Percentiles rank a stretch among this genome's conserved stretches.
phyloP scores from a whole-genome alignment of 1,140 invertebrate genomes.

The Apis laboriosa region DNA sequence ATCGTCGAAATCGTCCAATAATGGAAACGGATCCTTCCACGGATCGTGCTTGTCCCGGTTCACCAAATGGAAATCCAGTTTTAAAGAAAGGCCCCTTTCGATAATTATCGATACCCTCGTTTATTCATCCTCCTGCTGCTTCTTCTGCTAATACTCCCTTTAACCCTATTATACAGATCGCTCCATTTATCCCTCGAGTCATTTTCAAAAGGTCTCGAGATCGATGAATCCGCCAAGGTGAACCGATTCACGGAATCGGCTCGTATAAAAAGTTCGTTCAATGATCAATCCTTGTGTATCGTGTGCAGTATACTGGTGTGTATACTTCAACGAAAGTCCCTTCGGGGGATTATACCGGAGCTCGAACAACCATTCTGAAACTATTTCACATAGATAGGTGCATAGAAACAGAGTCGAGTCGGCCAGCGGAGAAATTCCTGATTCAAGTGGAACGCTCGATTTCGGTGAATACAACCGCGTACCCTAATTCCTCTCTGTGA shows the following conservation, averaged over 20 bases:
- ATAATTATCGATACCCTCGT: conserved; percentile 9
- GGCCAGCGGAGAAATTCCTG: conserved; percentile 51
- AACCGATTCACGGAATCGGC: background rate
- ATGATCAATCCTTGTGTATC: conserved; percentile 8
- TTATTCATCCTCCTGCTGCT: conserved; percentile 1
- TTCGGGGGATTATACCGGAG: conserved; percentile 3
- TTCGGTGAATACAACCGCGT: conserved; percentile 53
- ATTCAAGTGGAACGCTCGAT: conserved; percentile 60
- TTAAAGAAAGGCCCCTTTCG: conserved; percentile 9
- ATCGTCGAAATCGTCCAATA: background rate
- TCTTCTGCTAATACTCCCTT: too few species aligned
- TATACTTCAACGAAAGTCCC: background rate
- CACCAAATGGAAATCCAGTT: background rate
- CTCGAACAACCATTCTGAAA: conserved; percentile 36
- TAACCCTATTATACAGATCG: conserved; percentile 12
- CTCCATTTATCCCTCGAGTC: background rate
- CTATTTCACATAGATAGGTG: conserved; percentile 31
- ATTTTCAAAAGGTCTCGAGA: background rate
- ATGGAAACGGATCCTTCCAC: background rate
- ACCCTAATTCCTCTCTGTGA: conserved; percentile 55
- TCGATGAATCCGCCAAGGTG: background rate
- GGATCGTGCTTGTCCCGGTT: background rate
- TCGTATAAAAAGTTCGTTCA: conserved; percentile 10
- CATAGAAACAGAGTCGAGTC: conserved; percentile 51
- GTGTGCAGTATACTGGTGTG: too few species aligned